A percentile compares a stretch with the other conserved stretches of the same genome.
phyloP scores from a whole-genome alignment of 1,140 invertebrate genomes.

The Myzus persicae region DNA sequence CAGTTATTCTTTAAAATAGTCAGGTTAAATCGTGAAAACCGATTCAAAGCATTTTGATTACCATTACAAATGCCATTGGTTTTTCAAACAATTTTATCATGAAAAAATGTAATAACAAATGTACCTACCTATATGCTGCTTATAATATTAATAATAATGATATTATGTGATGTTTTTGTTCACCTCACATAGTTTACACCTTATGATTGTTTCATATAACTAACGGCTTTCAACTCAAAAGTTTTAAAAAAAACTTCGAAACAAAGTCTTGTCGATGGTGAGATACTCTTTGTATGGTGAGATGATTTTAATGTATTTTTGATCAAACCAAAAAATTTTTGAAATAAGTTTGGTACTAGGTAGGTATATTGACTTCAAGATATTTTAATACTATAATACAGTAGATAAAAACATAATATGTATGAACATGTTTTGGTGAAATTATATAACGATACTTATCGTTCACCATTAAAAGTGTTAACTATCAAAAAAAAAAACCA shows the following conservation, averaged over 20 bases:
- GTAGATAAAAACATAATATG: neutral
- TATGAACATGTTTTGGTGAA: neutral
- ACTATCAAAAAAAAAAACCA: no score
- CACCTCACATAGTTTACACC: no score
- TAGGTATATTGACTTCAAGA: neutral
- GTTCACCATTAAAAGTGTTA: no score
- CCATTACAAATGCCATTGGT: neutral
- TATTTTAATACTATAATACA: neutral
- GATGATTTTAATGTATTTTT: neutral
- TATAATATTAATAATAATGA: no score
- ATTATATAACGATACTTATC: neutral
- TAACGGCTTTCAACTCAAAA: neutral
- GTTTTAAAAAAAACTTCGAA: neutral
- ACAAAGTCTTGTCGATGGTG: neutral
- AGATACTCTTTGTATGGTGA: no score
- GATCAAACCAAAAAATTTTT: neutral
- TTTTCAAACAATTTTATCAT: neutral
- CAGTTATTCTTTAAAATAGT: no score
- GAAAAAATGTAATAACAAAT: neutral
- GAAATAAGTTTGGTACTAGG: neutral
- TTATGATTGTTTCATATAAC: neutral
- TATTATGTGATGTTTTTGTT: neutral
- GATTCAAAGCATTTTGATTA: neutral
- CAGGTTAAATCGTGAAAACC: no score
- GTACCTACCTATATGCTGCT: no score